Percentiles rank a stretch among this genome's conserved stretches.
Conservation (phyloP, 2,113 vertebrate species). For the Ciconia maguari region DNA sequence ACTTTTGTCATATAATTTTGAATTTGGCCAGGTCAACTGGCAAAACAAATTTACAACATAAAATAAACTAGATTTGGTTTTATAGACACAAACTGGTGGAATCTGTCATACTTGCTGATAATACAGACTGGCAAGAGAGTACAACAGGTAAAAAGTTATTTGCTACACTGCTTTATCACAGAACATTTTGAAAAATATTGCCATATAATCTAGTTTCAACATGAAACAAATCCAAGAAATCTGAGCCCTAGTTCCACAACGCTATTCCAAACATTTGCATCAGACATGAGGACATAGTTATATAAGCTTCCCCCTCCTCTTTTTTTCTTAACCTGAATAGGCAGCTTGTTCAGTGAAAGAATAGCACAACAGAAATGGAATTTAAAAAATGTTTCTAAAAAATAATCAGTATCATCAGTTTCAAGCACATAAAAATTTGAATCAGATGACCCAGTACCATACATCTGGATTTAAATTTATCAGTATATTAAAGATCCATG, state of each 20-base stretch:
- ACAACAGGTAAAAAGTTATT: neutral
- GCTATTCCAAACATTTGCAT: neutral
- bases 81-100: neutral
- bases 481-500: neutral
- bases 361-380: neutral
- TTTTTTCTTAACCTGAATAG: neutral
- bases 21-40: neutral
- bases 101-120: neutral
- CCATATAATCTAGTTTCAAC: neutral
- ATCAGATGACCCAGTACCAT: neutral
- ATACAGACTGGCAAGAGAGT: neutral
- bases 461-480: neutral
- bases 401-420: neutral
- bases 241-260: neutral
- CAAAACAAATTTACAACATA: neutral
- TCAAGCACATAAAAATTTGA: neutral
- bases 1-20: neutral
- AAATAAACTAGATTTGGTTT: neutral
- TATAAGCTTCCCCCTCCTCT: neutral
- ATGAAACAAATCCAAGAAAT: neutral
- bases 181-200: neutral
- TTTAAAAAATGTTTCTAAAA: neutral
- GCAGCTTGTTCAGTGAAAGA: neutral
- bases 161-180: neutral
- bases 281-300: neutral